phyloP scores from a whole-genome alignment of 2,113 vertebrate species.

The Paedocypris sp. region DNA sequence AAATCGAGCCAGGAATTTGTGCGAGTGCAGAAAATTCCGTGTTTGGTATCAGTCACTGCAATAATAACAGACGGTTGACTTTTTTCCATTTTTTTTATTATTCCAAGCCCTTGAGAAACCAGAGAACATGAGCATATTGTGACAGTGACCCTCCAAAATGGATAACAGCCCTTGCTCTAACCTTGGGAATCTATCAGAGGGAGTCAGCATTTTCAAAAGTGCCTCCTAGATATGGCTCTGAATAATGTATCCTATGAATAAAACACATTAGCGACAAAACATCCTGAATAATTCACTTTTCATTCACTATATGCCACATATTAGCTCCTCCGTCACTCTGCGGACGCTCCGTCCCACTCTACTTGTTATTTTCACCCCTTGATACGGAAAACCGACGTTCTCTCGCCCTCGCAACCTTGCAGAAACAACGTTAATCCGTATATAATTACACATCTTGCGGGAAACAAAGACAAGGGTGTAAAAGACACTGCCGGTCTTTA shows the following conservation, averaged over 20 bases:
- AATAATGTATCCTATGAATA: slow-evolving; percentile 68
- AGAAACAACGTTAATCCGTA: background rate
- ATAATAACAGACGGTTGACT: slow-evolving; percentile 1
- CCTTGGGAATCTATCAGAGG: slow-evolving; percentile 41
- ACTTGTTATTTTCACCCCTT: slow-evolving; percentile 53
- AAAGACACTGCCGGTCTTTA: no score
- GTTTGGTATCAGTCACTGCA: background rate
- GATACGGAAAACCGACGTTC: slow-evolving; percentile 34
- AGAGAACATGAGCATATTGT: slow-evolving; percentile 26
- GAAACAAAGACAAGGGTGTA: slow-evolving; percentile 34
- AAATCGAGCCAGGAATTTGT: background rate
- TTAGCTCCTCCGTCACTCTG: slow-evolving; percentile 48
- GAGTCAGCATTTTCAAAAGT: slow-evolving; percentile 54
- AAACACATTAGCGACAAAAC: slow-evolving; percentile 68
- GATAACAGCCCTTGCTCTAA: slow-evolving; percentile 30
- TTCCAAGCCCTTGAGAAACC: background rate
- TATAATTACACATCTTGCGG: slow-evolving; percentile 45
- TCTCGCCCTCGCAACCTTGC: background rate
- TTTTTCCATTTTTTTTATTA: background rate
- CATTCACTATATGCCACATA: slow-evolving; percentile 44
- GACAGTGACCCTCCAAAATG: slow-evolving; percentile 33
- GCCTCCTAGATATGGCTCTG: slow-evolving; percentile 51
- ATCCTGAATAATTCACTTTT: slow-evolving; percentile 70
- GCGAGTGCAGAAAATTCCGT: background rate
- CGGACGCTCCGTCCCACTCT: slow-evolving; percentile 42